Percentiles rank a stretch among this genome's conserved stretches.
phyloP scores from a whole-genome alignment of 2,113 vertebrate species.

The Trochalopteron elliotii region DNA sequence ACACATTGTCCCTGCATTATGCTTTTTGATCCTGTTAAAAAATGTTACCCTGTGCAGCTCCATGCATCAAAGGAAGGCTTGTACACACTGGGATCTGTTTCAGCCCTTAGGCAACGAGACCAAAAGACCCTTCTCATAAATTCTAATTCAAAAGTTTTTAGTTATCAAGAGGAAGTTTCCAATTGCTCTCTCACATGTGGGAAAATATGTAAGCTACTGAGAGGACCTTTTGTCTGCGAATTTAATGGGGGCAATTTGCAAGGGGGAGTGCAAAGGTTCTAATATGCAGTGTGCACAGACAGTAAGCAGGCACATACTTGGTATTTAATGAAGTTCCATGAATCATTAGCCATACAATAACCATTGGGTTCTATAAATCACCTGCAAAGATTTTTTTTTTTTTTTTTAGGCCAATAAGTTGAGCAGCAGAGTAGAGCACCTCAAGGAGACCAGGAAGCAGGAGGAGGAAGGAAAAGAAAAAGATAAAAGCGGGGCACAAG shows the following conservation, averaged over 20 bases:
- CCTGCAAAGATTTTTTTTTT: slow-evolving; percentile 8
- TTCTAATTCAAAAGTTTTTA: slow-evolving; percentile 74
- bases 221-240: slow-evolving; percentile 77
- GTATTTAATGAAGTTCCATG: slow-evolving; percentile 70
- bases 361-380: slow-evolving; percentile 57
- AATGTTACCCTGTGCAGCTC: slow-evolving; percentile 66
- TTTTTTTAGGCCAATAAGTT: neutral
- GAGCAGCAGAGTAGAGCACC: slow-evolving; percentile 20
- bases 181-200: slow-evolving; percentile 77
- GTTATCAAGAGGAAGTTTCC: slow-evolving; percentile 79
- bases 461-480: neutral
- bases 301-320: slow-evolving; percentile 68
- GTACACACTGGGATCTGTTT: slow-evolving; percentile 69
- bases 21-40: slow-evolving; percentile 72
- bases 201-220: slow-evolving; percentile 76
- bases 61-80: slow-evolving; percentile 59
- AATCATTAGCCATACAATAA: slow-evolving; percentile 65
- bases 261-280: slow-evolving; percentile 71
- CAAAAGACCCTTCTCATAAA: slow-evolving; percentile 74
- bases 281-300: slow-evolving; percentile 65
- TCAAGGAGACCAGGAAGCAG: neutral
- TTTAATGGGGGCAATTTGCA: slow-evolving; percentile 70
- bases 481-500: neutral
- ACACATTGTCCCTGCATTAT: slow-evolving; percentile 66
- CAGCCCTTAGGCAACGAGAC: slow-evolving; percentile 65